Percentiles rank a stretch among this genome's conserved stretches.
Evolutionary conservation across 2,113 vertebrate species (phyloP).

Genomic region (Urocynchramus pylzowi): DNA sequence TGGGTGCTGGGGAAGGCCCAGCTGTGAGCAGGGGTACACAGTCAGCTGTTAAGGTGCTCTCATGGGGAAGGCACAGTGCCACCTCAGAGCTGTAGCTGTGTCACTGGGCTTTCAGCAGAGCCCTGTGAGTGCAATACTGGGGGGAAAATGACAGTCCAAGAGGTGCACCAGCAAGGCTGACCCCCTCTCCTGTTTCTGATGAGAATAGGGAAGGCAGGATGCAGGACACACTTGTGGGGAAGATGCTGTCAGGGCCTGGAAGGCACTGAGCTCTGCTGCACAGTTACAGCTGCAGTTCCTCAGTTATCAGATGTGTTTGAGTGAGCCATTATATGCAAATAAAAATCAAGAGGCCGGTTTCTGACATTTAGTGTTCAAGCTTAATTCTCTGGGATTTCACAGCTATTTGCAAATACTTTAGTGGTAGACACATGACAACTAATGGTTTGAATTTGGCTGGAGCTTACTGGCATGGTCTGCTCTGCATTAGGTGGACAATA

Average conservation of each 20-base stretch:
- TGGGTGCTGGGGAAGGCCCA: neutral
- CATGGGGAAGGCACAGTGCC: rapidly evolving
- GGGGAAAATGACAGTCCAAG: neutral
- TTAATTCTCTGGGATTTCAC: neutral
- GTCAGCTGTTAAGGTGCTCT: neutral
- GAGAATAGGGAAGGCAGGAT: neutral
- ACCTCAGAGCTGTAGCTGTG: neutral
- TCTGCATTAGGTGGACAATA: constrained; percentile 7
- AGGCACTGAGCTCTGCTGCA: neutral
- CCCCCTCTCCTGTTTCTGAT: neutral
- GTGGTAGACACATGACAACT: neutral
- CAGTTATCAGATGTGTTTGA: neutral
- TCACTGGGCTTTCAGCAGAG: neutral
- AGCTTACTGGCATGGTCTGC: neutral
- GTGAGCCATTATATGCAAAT: neutral
- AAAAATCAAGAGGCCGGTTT: neutral
- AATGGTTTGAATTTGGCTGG: neutral
- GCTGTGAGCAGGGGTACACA: rapidly evolving
- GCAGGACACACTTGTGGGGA: rapidly evolving
- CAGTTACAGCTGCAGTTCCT: neutral
- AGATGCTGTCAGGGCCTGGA: neutral
- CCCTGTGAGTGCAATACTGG: neutral
- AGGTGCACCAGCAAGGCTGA: neutral
- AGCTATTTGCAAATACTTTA: neutral
- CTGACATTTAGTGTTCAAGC: neutral